Percentiles rank a stretch among this genome's conserved stretches.
Evolutionary conservation across 1,140 invertebrate genomes (phyloP).

Genomic region (Lucilia cuprina): DNA sequence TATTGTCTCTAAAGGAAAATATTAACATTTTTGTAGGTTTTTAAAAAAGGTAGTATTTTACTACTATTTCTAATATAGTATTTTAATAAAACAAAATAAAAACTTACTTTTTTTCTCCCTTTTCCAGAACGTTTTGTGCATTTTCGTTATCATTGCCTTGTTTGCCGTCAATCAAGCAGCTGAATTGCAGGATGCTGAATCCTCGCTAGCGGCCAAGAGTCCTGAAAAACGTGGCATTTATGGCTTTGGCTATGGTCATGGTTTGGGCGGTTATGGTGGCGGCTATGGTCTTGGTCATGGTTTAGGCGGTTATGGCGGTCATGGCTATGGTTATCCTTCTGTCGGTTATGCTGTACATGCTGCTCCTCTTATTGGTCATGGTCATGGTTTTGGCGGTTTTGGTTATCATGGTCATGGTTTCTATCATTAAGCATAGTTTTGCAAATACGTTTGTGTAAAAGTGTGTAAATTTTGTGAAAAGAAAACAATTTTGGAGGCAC

Average conservation of each 20-base stretch:
- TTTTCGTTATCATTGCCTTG: slow-evolving; percentile 46
- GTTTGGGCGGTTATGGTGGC: slow-evolving; percentile 45
- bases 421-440: slow-evolving; percentile 45
- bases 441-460: background rate
- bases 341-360: slow-evolving; percentile 47
- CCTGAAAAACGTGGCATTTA: slow-evolving; percentile 57
- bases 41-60: too few relatives aligned
- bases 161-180: slow-evolving; percentile 41
- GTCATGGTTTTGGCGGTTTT: slow-evolving; percentile 42
- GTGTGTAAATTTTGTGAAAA: background rate
- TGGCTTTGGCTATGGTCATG: slow-evolving; percentile 47
- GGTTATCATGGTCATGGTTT: slow-evolving; percentile 48
- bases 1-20: too few relatives aligned
- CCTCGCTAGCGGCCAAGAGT: slow-evolving; percentile 50
- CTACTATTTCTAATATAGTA: too few relatives aligned
- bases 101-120: slow-evolving; percentile 2
- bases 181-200: slow-evolving; percentile 42
- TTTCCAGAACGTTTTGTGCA: slow-evolving; percentile 48
- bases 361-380: slow-evolving; percentile 17
- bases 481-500: background rate
- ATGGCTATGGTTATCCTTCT: slow-evolving; percentile 40
- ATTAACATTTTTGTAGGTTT: too few relatives aligned
- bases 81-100: too few relatives aligned
- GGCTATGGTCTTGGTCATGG: slow-evolving; percentile 37
- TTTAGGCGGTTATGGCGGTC: slow-evolving; percentile 44